phyloP scores from a whole-genome alignment of 2,888 invertebrate species.

The Choreutis nemorana region DNA sequence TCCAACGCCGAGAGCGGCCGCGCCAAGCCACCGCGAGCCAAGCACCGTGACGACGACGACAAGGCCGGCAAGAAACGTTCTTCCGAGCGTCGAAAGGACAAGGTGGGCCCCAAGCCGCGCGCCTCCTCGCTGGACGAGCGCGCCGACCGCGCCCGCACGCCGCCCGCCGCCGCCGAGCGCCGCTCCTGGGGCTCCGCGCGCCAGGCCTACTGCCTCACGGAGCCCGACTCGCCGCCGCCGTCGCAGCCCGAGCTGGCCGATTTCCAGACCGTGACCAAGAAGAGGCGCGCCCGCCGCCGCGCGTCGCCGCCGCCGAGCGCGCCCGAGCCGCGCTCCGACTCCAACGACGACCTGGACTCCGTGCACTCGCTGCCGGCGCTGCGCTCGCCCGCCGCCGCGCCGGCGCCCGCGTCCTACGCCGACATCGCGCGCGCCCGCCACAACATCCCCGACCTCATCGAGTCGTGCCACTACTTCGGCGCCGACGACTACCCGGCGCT shows the following conservation, averaged over 20 bases:
- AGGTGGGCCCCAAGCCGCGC: conserved; percentile 62
- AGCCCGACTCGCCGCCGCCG: conserved; percentile 5
- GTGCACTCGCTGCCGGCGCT: conserved; percentile 22
- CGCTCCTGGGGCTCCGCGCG: conserved; percentile 17
- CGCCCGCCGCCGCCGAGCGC: conserved; percentile 22
- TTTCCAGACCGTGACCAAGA: conserved; percentile 85
- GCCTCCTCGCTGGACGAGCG: conserved; percentile 81
- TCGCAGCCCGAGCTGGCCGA: conserved; percentile 68
- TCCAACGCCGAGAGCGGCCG: conserved; percentile 57
- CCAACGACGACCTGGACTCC: conserved; percentile 84
- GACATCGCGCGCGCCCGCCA: conserved; percentile 67
- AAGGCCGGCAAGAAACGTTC: conserved; percentile 34
- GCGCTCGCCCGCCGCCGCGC: conserved; percentile 17
- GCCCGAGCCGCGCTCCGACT: conserved; percentile 67
- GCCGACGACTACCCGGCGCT: conserved; percentile 23
- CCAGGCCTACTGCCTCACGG: conserved; percentile 11
- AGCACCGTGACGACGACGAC: conserved; percentile 54
- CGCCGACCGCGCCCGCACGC: conserved; percentile 67
- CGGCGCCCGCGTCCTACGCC: conserved; percentile 59
- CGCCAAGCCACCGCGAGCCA: conserved; percentile 36
- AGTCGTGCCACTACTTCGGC: conserved; percentile 76
- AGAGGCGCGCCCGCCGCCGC: conserved; percentile 80
- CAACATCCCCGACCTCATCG: conserved; percentile 63
- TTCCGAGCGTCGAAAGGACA: conserved; percentile 16
- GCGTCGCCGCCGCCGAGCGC: conserved; percentile 23